Base-by-base conservation (phyloP, 2,888 invertebrate species). In the Apomyelois bistriatella region DNA sequence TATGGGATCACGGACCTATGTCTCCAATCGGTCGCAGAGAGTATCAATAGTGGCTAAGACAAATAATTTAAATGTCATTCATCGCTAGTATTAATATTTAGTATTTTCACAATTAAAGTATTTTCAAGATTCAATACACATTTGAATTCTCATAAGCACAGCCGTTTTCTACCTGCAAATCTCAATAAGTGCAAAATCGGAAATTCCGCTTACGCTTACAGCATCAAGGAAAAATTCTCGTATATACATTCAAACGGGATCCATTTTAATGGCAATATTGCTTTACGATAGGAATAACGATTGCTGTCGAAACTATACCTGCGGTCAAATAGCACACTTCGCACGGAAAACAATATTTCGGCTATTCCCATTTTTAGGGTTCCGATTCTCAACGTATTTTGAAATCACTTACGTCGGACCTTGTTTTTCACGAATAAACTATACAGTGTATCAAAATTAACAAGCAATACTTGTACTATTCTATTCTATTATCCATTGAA, bases 251-350 rank as follows among this genome's bases (percentile, higher is more conserved):
- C 66, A 74, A 82, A 83, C 78, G 70, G 71, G 60, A 67, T 62
- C 73, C 75, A 79, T 81, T n/a, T n/a, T 80, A 77, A 73, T 63
- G 69, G 69, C 68, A 64, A 71, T 79, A 80, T 78, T 76, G 72
- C 71, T 72, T 75, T 74, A 72, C 70, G 64, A 64, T 53, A 64
- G 66, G 71, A 72, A 73, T 76, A 77, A 79, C 76, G 75, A 76
- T 74, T 64, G 64, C 56, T 74, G 74, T 72, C 62, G 63, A 71
- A 77, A 79, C 72, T 78, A 79, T 72, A 56, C 48, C 53, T 57
- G 70, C 69, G 70, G 71, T 73, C 65, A 66, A 71, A 75, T 68
- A 59, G 68, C 66, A 72, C n/a, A 32, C 10, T 41, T 49, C n/a
- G 1, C 30, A 16, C 10, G 6, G 16, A 28, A 40, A 48, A 38